Percentiles rank a stretch among this genome's conserved stretches.
Evolutionary conservation across 2,888 invertebrate genomes (phyloP).

Genomic region (Drosophila birchii): DNA sequence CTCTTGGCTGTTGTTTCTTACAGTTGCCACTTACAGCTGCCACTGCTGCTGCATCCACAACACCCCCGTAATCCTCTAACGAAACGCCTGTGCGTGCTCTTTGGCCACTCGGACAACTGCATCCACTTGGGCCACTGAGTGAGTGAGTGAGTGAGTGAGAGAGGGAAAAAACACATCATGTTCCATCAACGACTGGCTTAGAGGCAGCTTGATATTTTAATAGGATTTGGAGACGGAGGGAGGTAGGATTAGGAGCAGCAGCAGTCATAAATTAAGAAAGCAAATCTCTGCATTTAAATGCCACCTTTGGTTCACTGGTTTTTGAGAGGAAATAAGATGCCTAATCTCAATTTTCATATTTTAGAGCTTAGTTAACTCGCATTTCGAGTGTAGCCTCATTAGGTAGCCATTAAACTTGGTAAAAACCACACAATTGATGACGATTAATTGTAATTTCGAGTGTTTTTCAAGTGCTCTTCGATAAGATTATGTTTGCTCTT

Average conservation of each 20-base stretch:
- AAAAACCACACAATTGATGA: background rate
- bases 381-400: background rate
- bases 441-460: constrained; percentile 9
- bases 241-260: constrained; percentile 8
- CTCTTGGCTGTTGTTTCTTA: constrained; percentile 1
- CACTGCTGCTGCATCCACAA: constrained; percentile 6
- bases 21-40: constrained; percentile 15
- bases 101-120: constrained; percentile 37
- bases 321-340: background rate
- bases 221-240: background rate
- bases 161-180: constrained; percentile 15
- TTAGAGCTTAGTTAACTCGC: background rate
- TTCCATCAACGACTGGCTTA: constrained; percentile 7
- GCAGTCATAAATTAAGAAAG: constrained; percentile 15
- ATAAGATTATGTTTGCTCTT: background rate
- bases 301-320: constrained; percentile 10
- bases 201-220: constrained; percentile 23
- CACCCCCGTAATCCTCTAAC: constrained; percentile 54
- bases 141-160: constrained; percentile 23
- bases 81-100: constrained; percentile 65
- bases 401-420: background rate
- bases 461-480: constrained; percentile 2
- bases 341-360: background rate
- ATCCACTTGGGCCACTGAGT: constrained; percentile 29
- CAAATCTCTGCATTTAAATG: constrained; percentile 5